Percentiles rank a stretch among this genome's conserved stretches.
Evolutionary conservation across 2,113 vertebrate species (phyloP).

Genomic region (Petrocephalus microphthalmus): DNA sequence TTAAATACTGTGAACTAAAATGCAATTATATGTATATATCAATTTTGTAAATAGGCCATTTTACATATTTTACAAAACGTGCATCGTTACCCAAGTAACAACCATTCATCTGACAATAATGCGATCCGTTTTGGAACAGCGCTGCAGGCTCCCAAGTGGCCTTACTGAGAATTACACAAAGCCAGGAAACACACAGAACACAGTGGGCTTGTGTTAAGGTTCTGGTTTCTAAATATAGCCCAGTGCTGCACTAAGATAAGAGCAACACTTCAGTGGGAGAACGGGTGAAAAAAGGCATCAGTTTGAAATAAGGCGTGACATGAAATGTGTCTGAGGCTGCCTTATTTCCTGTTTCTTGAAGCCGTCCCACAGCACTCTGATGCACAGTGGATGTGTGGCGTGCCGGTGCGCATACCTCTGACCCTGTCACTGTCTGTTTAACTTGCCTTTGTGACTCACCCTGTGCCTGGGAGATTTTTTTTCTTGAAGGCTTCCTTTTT

Average conservation of each 20-base stretch:
- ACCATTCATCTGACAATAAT: neutral
- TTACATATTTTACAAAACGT: neutral
- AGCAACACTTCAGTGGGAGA: neutral
- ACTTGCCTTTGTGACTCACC: neutral
- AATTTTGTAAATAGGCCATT: neutral
- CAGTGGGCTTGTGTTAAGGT: neutral
- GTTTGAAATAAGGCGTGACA: neutral
- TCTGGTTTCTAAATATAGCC: slow-evolving; percentile 16
- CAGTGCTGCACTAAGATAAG: neutral
- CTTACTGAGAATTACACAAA: slow-evolving; percentile 21
- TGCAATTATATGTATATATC: neutral
- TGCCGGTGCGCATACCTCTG: neutral
- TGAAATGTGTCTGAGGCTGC: neutral
- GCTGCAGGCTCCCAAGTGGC: slow-evolving; percentile 28
- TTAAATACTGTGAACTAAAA: neutral
- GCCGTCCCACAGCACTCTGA: neutral
- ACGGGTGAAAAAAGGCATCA: neutral
- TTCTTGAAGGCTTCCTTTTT: neutral
- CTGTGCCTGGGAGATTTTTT: neutral
- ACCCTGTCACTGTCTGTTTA: slow-evolving; percentile 8
- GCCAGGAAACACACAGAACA: neutral
- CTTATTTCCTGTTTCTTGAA: neutral
- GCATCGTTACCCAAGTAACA: neutral
- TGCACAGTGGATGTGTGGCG: neutral
- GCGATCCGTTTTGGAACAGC: slow-evolving; percentile 13